Conservation (phyloP, 2,113 vertebrate genomes). For the Pangasianodon hypophthalmus region DNA sequence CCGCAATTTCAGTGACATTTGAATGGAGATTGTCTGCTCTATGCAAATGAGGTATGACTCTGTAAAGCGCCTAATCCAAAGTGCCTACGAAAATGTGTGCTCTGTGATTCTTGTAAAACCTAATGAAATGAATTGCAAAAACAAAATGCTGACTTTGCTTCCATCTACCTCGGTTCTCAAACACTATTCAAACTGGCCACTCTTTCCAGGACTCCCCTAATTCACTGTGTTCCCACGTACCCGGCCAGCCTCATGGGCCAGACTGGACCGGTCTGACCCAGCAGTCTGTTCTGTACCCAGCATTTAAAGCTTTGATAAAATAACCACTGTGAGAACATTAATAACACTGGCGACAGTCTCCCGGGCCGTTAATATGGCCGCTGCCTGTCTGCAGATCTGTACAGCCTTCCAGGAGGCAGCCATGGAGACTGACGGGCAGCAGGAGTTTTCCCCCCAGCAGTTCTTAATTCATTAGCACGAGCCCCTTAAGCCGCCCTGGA, state of each 20-base stretch:
- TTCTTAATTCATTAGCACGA: slow-evolving; percentile 43
- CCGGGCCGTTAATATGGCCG: slow-evolving; percentile 39
- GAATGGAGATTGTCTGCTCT: background rate
- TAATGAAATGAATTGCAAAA: background rate
- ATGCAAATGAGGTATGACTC: background rate
- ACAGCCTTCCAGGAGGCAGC: slow-evolving; percentile 39
- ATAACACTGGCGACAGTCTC: slow-evolving; percentile 53
- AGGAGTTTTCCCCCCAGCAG: slow-evolving; percentile 37
- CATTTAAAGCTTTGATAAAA: slow-evolving; percentile 25
- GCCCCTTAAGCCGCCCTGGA: slow-evolving; percentile 36
- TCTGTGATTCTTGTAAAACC: background rate
- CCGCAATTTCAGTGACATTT: background rate
- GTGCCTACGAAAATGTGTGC: background rate
- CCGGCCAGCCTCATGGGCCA: background rate
- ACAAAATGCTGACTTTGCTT: background rate
- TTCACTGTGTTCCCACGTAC: background rate
- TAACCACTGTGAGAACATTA: slow-evolving; percentile 39
- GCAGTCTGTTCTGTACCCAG: background rate
- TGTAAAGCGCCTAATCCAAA: too few relatives aligned
- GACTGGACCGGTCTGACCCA: background rate
- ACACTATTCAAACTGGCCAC: background rate
- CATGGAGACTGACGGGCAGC: slow-evolving; percentile 47
- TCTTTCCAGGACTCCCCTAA: background rate
- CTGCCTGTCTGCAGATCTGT: slow-evolving; percentile 25
- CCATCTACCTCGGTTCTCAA: background rate